Conservation (phyloP, 2,113 vertebrate species). For the Falco punctatus region DNA sequence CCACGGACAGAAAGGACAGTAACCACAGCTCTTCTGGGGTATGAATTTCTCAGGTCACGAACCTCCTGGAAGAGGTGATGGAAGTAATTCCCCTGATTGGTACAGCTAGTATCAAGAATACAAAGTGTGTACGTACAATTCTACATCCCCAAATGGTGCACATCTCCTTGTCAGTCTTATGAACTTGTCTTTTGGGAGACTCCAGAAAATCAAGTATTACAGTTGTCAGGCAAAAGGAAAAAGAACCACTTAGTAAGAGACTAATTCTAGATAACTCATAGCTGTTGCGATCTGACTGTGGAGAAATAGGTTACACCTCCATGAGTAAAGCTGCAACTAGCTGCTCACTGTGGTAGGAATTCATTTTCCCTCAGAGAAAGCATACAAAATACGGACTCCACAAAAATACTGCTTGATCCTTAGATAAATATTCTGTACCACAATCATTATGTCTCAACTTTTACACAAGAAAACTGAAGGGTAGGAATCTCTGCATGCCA, state of each 20-base stretch:
- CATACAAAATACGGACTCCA: rapidly evolving
- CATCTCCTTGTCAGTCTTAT: background rate
- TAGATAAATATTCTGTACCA: background rate
- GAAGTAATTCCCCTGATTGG: background rate
- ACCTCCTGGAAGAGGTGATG: background rate
- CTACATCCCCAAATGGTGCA: background rate
- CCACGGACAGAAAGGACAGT: background rate
- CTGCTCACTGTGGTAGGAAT: background rate
- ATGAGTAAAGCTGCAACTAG: background rate
- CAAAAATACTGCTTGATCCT: background rate
- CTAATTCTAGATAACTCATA: background rate
- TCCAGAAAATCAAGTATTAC: background rate
- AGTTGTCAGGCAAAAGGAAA: background rate
- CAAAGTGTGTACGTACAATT: background rate
- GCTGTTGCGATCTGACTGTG: rapidly evolving
- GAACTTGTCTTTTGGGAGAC: background rate
- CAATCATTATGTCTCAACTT: background rate
- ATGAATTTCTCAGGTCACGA: background rate
- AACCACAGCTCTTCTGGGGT: background rate
- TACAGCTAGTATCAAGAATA: background rate
- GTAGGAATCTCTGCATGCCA: background rate
- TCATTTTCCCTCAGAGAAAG: background rate
- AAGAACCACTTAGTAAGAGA: background rate
- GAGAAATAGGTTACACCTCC: background rate
- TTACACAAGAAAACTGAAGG: background rate